Evolutionary conservation across 2,888 invertebrate genomes (phyloP), one percentile per base, ranked within the genome.

Genomic region (Andrena praecox): DNA sequence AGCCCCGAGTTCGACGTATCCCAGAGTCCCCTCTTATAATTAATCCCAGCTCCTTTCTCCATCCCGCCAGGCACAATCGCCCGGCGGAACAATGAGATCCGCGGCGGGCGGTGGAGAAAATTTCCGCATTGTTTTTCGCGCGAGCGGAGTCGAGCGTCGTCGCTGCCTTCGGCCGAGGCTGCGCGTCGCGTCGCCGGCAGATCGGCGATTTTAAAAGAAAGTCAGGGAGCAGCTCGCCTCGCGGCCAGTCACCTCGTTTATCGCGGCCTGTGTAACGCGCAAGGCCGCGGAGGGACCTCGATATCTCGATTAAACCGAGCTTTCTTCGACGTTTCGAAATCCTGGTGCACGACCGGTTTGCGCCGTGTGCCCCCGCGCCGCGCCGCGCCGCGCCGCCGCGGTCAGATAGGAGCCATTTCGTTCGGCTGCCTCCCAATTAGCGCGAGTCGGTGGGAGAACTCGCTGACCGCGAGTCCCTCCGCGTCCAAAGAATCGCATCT

Each of bases 281-380:
- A 87, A 87, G 87, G 87, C 84, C 87, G 80, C 77, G 64, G 29
- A 54, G 77, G 79, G 87, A 86, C 87, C 87, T 85, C 87, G 86
- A 69, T 85, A 87, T 83, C 86, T 78, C 81, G 80, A 86, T 86
- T 78, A 76, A 82, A 62, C 48, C 84, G 82, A 71, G 86, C 85
- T 88, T 87, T 87, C 81, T 81, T 88, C 80, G 75, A 27, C 74
- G 72, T 85, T 87, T 88, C 83, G 86, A 87, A 88, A 86, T 85
- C 80, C 79, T 80, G 81, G 68, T 73, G 77, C 72, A 63, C 83
- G 77, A 86, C 86, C 77, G 88, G 86, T 87, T 88, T 54, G 64
- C 62, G 33, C 50, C 60, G 48, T 35, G 66, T 80, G 10, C 31
- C 16, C 59, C 80, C 31, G 31, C 68, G 52, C 79, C 20, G 31